Evolutionary conservation across 2,888 invertebrate genomes (phyloP).

Genomic region (Chloroclystis v-ata): DNA sequence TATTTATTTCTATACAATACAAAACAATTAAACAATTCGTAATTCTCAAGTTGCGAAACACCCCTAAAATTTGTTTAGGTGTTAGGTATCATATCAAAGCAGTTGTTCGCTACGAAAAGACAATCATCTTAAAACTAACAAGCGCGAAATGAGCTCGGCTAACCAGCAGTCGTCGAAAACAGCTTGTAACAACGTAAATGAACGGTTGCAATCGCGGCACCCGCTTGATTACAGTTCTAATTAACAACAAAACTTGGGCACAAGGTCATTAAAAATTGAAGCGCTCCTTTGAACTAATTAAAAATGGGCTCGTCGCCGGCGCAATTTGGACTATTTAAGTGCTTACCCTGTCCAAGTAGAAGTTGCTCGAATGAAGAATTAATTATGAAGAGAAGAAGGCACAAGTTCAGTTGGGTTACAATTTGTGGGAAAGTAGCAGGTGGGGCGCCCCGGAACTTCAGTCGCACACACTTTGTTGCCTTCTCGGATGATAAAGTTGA

Average conservation of each 20-base stretch:
- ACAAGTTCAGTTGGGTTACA: slow-evolving; percentile 66
- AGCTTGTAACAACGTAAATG: slow-evolving; percentile 38
- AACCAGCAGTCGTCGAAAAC: slow-evolving; percentile 22
- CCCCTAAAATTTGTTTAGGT: too few species aligned
- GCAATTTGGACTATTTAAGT: slow-evolving; percentile 75
- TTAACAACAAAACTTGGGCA: slow-evolving; percentile 59
- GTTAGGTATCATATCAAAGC: too few species aligned
- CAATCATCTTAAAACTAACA: slow-evolving; percentile 2
- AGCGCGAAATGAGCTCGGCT: slow-evolving; percentile 15
- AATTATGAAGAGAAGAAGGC: slow-evolving; percentile 72
- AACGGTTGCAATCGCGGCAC: slow-evolving; percentile 41
- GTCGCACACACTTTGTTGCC: slow-evolving; percentile 70
- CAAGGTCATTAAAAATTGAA: slow-evolving; percentile 68
- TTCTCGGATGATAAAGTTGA: slow-evolving; percentile 71
- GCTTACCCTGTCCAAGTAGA: slow-evolving; percentile 68
- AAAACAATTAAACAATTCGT: too few species aligned
- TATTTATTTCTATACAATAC: too few species aligned
- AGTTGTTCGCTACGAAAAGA: neutral
- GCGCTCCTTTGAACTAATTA: slow-evolving; percentile 69
- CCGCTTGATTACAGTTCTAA: slow-evolving; percentile 48
- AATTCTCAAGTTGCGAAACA: too few species aligned
- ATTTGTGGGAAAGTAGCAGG: slow-evolving; percentile 75
- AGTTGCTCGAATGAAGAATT: slow-evolving; percentile 77
- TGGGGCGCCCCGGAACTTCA: slow-evolving; percentile 64
- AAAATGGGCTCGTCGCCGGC: slow-evolving; percentile 72